Evolutionary conservation across 2,888 invertebrate genomes (phyloP).

Genomic region (Lypha dubia): DNA sequence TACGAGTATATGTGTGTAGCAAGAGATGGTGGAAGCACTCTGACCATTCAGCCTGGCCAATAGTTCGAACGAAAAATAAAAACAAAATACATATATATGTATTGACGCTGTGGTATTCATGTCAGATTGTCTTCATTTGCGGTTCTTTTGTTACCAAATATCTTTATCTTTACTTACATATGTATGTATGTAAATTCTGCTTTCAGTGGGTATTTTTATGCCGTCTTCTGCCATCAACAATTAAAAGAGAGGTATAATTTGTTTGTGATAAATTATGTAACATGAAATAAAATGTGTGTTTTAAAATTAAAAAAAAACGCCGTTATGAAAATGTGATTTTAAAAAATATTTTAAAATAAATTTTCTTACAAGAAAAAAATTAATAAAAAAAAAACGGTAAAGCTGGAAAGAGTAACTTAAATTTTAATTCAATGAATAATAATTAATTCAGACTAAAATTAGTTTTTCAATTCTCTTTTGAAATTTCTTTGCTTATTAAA

Average conservation of each 20-base stretch:
- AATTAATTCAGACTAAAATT: too few species aligned
- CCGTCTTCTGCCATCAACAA: neutral
- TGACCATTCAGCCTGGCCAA: neutral
- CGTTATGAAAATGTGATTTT: neutral
- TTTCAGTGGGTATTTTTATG: neutral
- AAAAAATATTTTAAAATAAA: too few species aligned
- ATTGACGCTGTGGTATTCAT: conserved; percentile 55
- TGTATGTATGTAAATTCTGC: conserved; percentile 16
- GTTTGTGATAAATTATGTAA: neutral
- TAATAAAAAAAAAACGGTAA: too few species aligned
- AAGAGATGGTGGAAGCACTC: conserved; percentile 26
- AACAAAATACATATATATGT: too few species aligned
- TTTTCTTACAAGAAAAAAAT: too few species aligned
- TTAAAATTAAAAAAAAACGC: neutral
- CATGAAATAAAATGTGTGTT: neutral
- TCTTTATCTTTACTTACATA: conserved; percentile 24
- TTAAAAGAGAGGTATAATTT: neutral
- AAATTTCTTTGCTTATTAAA: too few species aligned
- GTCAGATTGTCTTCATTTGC: conserved; percentile 65
- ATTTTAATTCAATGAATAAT: too few species aligned
- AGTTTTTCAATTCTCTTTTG: too few species aligned
- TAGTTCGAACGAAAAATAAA: conserved; percentile 4
- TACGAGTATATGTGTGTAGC: neutral
- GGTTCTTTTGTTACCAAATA: conserved; percentile 61
- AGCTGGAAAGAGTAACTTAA: too few species aligned